These are phyloP conservation scores for Pelagia noctiluca DNA, from an alignment of 30 jellyfish, hydroid and myxozoan species.

Conservation along the genomic window DNA sequence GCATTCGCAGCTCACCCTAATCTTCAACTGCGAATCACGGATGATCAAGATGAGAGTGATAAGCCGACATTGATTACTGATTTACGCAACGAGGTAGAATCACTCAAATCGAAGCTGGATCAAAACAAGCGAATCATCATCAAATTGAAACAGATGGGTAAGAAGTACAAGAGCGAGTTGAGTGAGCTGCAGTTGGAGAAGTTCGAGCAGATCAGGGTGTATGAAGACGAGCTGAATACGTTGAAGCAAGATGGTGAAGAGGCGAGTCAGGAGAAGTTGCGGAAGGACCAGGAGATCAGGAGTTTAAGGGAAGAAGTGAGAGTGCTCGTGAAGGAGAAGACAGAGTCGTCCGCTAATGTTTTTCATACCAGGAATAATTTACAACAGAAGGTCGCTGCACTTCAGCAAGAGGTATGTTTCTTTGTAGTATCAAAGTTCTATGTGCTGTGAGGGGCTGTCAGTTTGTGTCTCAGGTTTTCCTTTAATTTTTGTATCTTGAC, in stretches of 20 bases:
- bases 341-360: neutral
- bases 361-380: no score
- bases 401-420: no score
- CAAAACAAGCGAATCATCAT: conserved; percentile 42
- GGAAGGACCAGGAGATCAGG: conserved; percentile 66
- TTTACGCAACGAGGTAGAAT: conserved; percentile 34
- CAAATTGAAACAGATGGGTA: conserved; percentile 61
- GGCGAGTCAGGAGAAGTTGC: conserved; percentile 33
- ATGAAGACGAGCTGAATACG: conserved; percentile 37
- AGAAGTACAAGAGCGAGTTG: conserved; percentile 58
- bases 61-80: conserved; percentile 15
- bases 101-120: conserved; percentile 47
- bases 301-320: conserved; percentile 83
- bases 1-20: conserved; percentile 44
- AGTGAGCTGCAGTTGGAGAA: conserved; percentile 61
- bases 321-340: conserved; percentile 80
- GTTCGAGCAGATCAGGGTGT: conserved; percentile 58
- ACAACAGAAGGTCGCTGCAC: no score
- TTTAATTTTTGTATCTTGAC: no score
- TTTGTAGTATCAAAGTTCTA: no score
- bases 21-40: conserved; percentile 46
- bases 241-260: conserved; percentile 55
- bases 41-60: conserved; percentile 49
- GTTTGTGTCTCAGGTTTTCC: no score
- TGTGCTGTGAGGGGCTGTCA: no score